A percentile compares a stretch with the other conserved stretches of the same genome.
phyloP scores from a whole-genome alignment of 2,888 invertebrate species.

The Zygothrica quintamaculata region DNA sequence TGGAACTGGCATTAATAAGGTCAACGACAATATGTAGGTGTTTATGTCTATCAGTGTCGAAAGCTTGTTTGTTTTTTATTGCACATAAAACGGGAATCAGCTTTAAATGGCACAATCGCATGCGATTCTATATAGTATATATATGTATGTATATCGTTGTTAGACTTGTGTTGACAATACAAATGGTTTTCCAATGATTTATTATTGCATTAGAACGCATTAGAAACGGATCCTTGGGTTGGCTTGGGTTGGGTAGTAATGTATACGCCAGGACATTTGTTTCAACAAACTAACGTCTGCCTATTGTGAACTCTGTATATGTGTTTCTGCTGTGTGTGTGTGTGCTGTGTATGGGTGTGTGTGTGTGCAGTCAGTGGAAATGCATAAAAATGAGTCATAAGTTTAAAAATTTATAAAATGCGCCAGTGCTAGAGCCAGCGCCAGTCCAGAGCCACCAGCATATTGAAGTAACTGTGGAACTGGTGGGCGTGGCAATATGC shows the following conservation, averaged over 20 bases:
- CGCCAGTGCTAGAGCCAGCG: too few species aligned
- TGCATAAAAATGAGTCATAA: slow-evolving; percentile 79
- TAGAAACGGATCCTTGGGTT: slow-evolving; percentile 47
- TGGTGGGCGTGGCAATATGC: slow-evolving; percentile 50
- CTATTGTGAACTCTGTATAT: neutral
- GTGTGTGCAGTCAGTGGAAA: slow-evolving; percentile 75
- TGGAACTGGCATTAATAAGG: slow-evolving; percentile 44
- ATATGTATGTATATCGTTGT: too few species aligned
- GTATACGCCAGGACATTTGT: neutral
- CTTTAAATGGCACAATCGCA: slow-evolving; percentile 63
- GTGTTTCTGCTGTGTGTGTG: slow-evolving; percentile 5
- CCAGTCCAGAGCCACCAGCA: slow-evolving; percentile 61
- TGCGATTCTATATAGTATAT: slow-evolving; percentile 49
- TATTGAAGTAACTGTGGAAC: slow-evolving; percentile 6
- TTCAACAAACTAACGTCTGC: neutral
- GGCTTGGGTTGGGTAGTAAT: neutral
- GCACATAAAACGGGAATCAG: slow-evolving; percentile 52
- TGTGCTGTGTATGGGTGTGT: slow-evolving; percentile 16
- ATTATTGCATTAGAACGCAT: slow-evolving; percentile 83
- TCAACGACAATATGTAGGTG: slow-evolving; percentile 57
- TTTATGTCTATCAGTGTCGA: slow-evolving; percentile 62
- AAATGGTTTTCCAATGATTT: slow-evolving; percentile 83
- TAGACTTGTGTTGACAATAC: slow-evolving; percentile 81
- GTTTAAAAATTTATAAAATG: slow-evolving; percentile 79
- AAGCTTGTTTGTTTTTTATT: slow-evolving; percentile 62